Percentiles rank a stretch among this genome's conserved stretches.
Evolutionary conservation across 2,888 invertebrate genomes (phyloP).

Genomic region (Parnassius smintheus): DNA sequence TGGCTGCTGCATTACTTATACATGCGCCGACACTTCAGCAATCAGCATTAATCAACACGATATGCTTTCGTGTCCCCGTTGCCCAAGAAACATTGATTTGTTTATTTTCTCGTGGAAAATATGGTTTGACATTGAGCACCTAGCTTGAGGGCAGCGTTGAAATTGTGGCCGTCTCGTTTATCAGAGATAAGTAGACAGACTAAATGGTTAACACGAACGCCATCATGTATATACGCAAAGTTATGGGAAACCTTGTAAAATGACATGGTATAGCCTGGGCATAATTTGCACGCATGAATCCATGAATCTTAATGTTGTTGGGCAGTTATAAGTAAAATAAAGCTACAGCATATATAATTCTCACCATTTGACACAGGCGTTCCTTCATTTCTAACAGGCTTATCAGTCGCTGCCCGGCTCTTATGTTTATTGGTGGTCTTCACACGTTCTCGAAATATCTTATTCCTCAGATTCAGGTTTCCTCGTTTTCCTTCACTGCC

Average conservation of each 20-base stretch:
- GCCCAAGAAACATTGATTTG: constrained; percentile 64
- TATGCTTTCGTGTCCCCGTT: constrained; percentile 66
- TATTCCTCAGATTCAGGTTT: too few species aligned
- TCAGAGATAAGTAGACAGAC: constrained; percentile 53
- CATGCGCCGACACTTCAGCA: constrained; percentile 77
- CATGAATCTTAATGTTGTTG: constrained; percentile 5
- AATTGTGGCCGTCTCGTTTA: constrained; percentile 44
- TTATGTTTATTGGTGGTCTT: too few species aligned
- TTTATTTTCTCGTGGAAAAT: constrained; percentile 67
- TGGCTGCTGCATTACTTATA: constrained; percentile 75
- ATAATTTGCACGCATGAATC: constrained; percentile 18
- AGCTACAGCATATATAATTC: too few species aligned
- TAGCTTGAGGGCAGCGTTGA: constrained; percentile 40
- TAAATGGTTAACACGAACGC: constrained; percentile 47
- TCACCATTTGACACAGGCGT: too few species aligned
- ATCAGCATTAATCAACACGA: constrained; percentile 79
- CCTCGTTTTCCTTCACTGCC: too few species aligned
- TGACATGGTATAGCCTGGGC: constrained; percentile 14
- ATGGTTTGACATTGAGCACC: constrained; percentile 51
- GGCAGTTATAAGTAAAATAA: too few species aligned
- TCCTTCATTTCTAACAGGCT: too few species aligned
- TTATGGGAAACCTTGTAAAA: constrained; percentile 20
- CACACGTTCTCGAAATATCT: too few species aligned
- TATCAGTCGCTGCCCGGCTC: too few species aligned
- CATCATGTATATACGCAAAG: constrained; percentile 16